phyloP scores from a whole-genome alignment of 2,797 vertebrate genomes.

The Sternotherus odoratus region DNA sequence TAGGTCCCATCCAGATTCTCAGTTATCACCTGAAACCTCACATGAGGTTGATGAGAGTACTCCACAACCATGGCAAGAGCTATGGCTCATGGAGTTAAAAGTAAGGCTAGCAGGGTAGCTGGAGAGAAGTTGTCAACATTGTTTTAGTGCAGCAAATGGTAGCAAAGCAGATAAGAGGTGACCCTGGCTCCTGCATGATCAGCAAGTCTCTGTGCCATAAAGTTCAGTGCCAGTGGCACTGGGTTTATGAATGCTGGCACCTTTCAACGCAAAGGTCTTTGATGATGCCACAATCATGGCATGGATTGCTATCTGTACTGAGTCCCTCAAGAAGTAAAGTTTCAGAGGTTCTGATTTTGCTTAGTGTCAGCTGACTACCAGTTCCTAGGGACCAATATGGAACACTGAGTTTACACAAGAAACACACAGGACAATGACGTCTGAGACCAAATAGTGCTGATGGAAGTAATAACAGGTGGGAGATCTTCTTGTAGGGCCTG shows the following conservation, averaged over 20 bases:
- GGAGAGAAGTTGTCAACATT: neutral
- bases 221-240: neutral
- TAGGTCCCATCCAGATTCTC: no score
- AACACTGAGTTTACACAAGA: neutral
- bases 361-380: neutral
- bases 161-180: neutral
- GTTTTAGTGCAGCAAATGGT: neutral
- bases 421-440: neutral
- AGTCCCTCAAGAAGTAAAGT: neutral
- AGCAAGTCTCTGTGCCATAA: neutral
- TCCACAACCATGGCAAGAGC: neutral
- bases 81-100: neutral
- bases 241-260: neutral
- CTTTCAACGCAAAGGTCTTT: neutral
- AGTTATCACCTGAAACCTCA: no score
- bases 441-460: neutral
- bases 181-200: neutral
- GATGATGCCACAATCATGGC: neutral
- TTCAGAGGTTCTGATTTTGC: neutral
- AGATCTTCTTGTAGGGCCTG: neutral
- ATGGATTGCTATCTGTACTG: neutral
- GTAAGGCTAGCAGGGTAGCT: no score
- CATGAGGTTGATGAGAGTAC: neutral
- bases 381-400: neutral
- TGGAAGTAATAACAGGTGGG: neutral